Percentiles rank a stretch among this genome's conserved stretches.
Evolutionary conservation across 1,140 invertebrate genomes (phyloP).

Genomic region (Microplitis demolitor): DNA sequence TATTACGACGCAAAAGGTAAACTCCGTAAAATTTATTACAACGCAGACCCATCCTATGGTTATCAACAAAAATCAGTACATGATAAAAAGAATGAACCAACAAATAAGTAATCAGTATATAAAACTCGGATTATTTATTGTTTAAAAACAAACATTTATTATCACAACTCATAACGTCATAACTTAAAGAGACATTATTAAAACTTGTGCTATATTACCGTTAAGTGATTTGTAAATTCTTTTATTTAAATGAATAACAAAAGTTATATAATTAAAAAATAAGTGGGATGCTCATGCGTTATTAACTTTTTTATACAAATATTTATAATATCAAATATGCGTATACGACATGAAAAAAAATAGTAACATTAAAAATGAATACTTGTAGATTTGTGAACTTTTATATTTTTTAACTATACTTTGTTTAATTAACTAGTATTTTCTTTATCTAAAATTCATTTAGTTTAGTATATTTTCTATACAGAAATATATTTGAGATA

Average conservation of each 20-base stretch:
- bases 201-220: conserved; percentile 23
- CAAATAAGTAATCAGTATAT: not conserved
- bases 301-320: too few species aligned
- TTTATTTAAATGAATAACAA: conserved; percentile 50
- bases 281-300: conserved; percentile 12
- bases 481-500: not conserved
- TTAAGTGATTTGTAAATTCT: conserved; percentile 33
- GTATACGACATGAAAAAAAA: not conserved
- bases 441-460: not conserved
- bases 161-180: too few species aligned
- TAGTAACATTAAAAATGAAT: not conserved
- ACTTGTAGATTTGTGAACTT: too few species aligned
- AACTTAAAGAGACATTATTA: not conserved
- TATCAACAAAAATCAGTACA: conserved; percentile 63
- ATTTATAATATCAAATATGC: not conserved
- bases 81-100: conserved; percentile 41
- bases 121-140: not conserved
- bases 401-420: too few species aligned
- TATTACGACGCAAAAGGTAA: conserved; percentile 81
- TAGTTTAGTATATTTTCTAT: not conserved
- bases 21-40: conserved; percentile 78
- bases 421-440: not conserved
- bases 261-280: conserved; percentile 30
- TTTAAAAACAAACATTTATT: not conserved
- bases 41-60: conserved; percentile 72